These are phyloP conservation scores for Ondatra zibethicus DNA, from an alignment of 2,113 vertebrate species.

Conservation along the genomic window DNA sequence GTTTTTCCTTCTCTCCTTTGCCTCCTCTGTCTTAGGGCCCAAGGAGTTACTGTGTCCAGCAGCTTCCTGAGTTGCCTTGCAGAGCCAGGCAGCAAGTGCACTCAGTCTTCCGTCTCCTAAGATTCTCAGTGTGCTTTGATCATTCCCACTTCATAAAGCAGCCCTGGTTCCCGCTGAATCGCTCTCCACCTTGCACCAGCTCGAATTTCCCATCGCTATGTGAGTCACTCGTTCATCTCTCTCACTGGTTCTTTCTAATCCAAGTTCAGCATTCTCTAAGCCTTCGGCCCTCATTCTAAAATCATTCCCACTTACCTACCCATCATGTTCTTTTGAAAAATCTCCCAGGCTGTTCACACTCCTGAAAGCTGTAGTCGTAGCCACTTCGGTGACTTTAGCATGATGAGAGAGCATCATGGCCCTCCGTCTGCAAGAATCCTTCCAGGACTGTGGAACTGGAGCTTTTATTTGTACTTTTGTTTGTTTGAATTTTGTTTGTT, in stretches of 20 bases:
- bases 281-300: not conserved
- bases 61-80: not conserved
- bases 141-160: not conserved
- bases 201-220: not conserved
- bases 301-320: not conserved
- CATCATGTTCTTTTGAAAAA: not conserved
- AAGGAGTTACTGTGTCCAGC: not conserved
- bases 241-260: not conserved
- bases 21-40: not conserved
- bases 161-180: not conserved
- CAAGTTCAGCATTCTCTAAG: not conserved
- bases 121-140: rapidly evolving
- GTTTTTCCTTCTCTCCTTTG: not conserved
- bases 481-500: not conserved
- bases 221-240: not conserved
- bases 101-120: not conserved
- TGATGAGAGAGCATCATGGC: not conserved
- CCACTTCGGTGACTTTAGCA: not conserved
- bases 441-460: not conserved
- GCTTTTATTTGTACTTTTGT: not conserved
- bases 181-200: not conserved
- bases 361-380: not conserved
- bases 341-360: not conserved
- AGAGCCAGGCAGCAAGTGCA: not conserved
- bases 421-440: not conserved